Percentiles rank a stretch among this genome's conserved stretches.
These are phyloP conservation scores for Drosophila takahashii DNA, from an alignment of 1,140 invertebrate genomes.

Conservation along the genomic window DNA sequence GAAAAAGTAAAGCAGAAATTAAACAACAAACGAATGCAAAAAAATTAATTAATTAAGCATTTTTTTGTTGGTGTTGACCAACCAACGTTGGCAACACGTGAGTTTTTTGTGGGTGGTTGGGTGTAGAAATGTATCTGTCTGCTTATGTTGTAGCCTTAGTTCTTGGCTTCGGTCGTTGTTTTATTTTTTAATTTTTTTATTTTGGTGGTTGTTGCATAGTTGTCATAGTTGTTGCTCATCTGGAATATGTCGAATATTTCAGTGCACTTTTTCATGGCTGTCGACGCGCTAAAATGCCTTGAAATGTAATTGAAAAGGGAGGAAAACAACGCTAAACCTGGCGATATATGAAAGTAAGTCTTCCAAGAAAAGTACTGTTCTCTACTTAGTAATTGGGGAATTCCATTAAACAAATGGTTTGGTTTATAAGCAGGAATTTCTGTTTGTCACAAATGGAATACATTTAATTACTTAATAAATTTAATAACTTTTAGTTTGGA, in stretches of 20 bases:
- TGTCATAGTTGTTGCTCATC: conserved; percentile 40
- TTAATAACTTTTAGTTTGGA: too few species aligned
- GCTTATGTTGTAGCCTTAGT: conserved; percentile 33
- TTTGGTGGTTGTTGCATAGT: conserved; percentile 2
- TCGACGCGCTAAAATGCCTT: conserved; percentile 37
- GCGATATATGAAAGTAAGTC: background rate
- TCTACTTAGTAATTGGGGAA: background rate
- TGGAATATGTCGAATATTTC: conserved; percentile 54
- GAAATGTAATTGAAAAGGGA: conserved; percentile 46
- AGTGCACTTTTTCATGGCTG: conserved; percentile 47
- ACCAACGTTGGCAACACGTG: conserved; percentile 46
- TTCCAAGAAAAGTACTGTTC: background rate
- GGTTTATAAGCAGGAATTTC: background rate
- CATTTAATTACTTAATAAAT: too few species aligned
- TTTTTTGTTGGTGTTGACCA: conserved; percentile 41
- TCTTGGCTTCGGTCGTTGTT: conserved; percentile 32
- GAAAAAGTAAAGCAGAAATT: conserved; percentile 37
- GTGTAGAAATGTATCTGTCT: conserved; percentile 7
- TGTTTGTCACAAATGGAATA: background rate
- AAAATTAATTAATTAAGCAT: conserved; percentile 72
- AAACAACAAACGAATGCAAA: conserved; percentile 33
- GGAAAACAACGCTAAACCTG: conserved; percentile 28
- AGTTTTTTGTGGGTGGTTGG: conserved; percentile 38
- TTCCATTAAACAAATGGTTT: background rate
- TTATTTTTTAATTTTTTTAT: conserved; percentile 2